Percentiles rank a stretch among this genome's conserved stretches.
Evolutionary conservation across 2,797 vertebrate species (phyloP).

Genomic region (Telmatherina bonti): DNA sequence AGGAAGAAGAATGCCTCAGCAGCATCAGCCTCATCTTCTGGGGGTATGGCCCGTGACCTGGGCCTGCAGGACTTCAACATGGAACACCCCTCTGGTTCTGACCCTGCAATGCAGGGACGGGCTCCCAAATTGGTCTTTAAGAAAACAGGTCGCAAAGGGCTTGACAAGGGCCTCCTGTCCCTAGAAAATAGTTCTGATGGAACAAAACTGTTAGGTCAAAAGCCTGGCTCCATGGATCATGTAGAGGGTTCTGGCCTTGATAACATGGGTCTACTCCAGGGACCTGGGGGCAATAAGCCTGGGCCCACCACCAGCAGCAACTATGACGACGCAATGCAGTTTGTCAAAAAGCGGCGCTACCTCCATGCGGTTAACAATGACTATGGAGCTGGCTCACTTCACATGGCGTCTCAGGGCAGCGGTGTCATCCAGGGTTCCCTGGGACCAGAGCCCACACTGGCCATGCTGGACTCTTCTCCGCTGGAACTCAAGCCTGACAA

Average conservation of each 20-base stretch:
- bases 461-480: conserved; percentile 93
- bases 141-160: conserved; percentile 90
- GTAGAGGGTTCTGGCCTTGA: conserved; percentile 85
- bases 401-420: conserved; percentile 89
- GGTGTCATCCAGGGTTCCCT: conserved; percentile 95
- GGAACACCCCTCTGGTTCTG: conserved; percentile 86
- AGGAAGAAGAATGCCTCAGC: conserved; percentile 86
- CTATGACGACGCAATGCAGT: conserved; percentile 99
- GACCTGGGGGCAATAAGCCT: conserved; percentile 86
- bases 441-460: conserved; percentile 89
- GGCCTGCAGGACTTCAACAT: conserved; percentile 90
- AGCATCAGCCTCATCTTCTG: conserved; percentile 70
- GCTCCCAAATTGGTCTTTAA: conserved; percentile 94
- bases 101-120: conserved; percentile 85
- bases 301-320: conserved; percentile 92
- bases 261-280: conserved; percentile 90
- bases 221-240: conserved; percentile 87
- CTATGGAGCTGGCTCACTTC: conserved; percentile 90
- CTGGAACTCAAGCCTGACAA: conserved; percentile 98
- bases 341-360: conserved; percentile 98
- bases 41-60: conserved; percentile 82
- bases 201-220: conserved; percentile 90
- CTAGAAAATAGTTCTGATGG: conserved; percentile 84
- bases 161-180: conserved; percentile 90
- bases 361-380: conserved; percentile 92